Evolutionary conservation across 2,113 vertebrate genomes (phyloP), one percentile per base, ranked within the genome.

Genomic region (Neopipo cinnamomea): DNA sequence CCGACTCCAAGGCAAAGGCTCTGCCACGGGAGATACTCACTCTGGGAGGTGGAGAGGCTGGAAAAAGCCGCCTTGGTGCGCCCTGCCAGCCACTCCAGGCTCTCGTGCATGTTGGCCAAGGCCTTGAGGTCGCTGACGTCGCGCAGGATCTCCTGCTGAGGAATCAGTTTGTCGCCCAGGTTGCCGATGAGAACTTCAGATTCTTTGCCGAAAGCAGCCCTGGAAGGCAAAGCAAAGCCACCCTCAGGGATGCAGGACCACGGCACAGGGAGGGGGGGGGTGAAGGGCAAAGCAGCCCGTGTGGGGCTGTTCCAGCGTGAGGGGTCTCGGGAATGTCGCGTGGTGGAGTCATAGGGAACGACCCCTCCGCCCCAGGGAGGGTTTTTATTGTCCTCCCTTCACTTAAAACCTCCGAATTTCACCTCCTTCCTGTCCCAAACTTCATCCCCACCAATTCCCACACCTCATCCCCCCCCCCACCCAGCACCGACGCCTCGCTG

Each of bases 171-270:
- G 96, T 99, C 99, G 33, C 99, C 99, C 18, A 99, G 97, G 98
- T 99, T 99, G 41, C 99, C 99, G 4, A 99, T 99, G 74, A 99
- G 98, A 30, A 99, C 99, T 97, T 99, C 99, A 0, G 99, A 99
- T 93, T 99, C 99, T 71, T 99, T 99, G 65, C 99, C 99, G 42
- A 99, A 99, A 47, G 99, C 99, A 41, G 98, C 99, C 92, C 99
- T 99, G 97, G 15, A 96, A 97, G 5, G 80, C 44, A 96, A 95
- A 96, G 12, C 18, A 41, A 12, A 88, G 50, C 8, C 33, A 58
- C 9, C 8, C 7, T 84, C 18, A 77, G 81, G 24, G 49, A 74
- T 8, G 14, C 7, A 72, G 52, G 1, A 14, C 8, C 41, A 5
- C n/a, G n/a, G n/a, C n/a, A n/a, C n/a, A n/a, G 8, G 25, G n/a